A percentile compares a stretch with the other conserved stretches of the same genome.
These are phyloP conservation scores for Geodia barretti DNA, from an alignment of 37 sponge, comb jelly and placozoan genomes.

Conservation along the genomic window DNA sequence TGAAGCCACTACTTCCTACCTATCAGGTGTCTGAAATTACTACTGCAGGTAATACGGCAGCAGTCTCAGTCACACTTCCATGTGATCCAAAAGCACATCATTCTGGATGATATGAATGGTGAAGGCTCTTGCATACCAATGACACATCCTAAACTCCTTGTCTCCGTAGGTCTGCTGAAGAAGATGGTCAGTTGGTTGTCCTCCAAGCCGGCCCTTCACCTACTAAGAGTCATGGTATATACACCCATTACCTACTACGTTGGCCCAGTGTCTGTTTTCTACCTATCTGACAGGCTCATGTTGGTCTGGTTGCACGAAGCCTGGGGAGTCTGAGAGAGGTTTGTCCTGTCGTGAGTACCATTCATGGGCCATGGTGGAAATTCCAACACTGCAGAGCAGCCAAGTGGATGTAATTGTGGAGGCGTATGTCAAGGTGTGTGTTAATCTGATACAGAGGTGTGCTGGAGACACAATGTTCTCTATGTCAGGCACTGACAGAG, in stretches of 20 bases:
- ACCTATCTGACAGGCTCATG: not conserved
- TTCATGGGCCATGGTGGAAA: not conserved
- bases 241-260: not conserved
- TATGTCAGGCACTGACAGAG: constrained; percentile 31
- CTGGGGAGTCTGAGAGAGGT: not conserved
- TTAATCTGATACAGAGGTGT: not conserved
- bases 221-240: constrained; percentile 78
- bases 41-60: constrained; percentile 17
- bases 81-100: constrained; percentile 62
- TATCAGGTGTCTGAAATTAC: not conserved
- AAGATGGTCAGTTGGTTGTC: constrained; percentile 55
- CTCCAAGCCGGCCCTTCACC: constrained; percentile 28
- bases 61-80: constrained; percentile 63
- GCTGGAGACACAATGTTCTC: not conserved
- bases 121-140: not conserved
- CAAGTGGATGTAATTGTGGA: constrained; percentile 40
- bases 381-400: constrained; percentile 6
- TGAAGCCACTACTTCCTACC: not conserved
- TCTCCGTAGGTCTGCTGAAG: constrained; percentile 45
- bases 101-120: constrained; percentile 56
- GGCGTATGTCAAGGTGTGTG: constrained; percentile 46
- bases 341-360: not conserved
- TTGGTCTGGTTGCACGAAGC: not conserved
- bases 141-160: not conserved
- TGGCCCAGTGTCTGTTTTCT: too few species aligned